Percentiles rank a stretch among this genome's conserved stretches.
These are phyloP conservation scores for Rana temporaria DNA, from an alignment of 2,113 vertebrate species.

Conservation along the genomic window DNA sequence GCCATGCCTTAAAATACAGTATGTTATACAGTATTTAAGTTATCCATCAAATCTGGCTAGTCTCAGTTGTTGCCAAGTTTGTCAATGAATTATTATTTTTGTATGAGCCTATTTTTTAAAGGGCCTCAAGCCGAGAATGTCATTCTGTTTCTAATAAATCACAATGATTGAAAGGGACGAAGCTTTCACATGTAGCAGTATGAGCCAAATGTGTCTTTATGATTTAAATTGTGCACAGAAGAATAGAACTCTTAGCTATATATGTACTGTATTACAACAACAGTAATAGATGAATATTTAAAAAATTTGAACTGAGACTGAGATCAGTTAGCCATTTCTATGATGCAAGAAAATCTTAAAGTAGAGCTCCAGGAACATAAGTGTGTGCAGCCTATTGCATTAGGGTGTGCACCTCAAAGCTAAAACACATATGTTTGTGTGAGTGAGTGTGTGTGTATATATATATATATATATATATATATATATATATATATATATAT, in stretches of 20 bases:
- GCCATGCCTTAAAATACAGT: slow-evolving; percentile 1
- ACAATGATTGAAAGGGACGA: background rate
- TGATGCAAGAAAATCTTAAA: no score
- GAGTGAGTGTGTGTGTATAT: no score
- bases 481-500: no score
- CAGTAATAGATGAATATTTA: background rate
- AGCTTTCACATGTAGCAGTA: slow-evolving; percentile 18
- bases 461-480: no score
- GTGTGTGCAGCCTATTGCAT: no score
- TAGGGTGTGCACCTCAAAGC: no score
- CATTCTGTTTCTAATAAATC: slow-evolving; percentile 10
- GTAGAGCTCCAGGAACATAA: no score
- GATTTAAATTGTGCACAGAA: background rate
- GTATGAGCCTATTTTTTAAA: slow-evolving; percentile 32
- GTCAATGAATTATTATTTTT: slow-evolving; percentile 22
- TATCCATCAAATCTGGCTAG: background rate
- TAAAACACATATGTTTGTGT: no score
- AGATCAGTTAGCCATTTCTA: no score
- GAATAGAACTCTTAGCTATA: background rate
- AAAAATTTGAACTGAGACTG: no score
- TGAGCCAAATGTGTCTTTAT: slow-evolving; percentile 34
- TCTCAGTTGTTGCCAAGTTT: background rate
- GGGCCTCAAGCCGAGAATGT: slow-evolving; percentile 5
- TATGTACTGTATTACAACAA: background rate
- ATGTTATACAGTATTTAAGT: background rate